A percentile compares a stretch with the other conserved stretches of the same genome.
Conservation (phyloP, 2,113 vertebrate genomes). For the Sarotherodon lohbergeri region DNA sequence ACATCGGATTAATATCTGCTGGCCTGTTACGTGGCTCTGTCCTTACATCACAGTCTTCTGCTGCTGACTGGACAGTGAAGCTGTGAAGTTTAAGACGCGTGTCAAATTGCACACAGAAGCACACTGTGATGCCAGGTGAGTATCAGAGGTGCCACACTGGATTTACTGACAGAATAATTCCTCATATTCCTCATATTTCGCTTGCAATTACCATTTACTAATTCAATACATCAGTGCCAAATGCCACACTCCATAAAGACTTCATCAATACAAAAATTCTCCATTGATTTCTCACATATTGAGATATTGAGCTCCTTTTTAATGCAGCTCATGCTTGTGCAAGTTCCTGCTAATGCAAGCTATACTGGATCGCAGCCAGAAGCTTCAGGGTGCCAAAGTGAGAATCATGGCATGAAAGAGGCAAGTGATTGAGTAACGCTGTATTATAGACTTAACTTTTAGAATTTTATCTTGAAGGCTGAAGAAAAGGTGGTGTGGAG, state of each 20-base stretch:
- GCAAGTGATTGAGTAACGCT: neutral
- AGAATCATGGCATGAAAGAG: neutral
- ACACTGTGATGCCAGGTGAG: neutral
- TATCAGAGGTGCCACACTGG: neutral
- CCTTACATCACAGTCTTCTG: slow-evolving; percentile 32
- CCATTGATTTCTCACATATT: neutral
- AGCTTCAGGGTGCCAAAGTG: neutral
- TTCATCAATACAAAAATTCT: neutral
- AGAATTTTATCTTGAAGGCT: neutral
- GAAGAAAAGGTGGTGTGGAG: neutral
- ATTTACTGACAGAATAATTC: neutral
- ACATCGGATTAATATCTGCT: slow-evolving; percentile 33
- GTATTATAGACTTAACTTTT: neutral
- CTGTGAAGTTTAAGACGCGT: neutral
- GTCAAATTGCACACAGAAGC: neutral
- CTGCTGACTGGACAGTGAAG: neutral
- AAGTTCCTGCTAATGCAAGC: neutral
- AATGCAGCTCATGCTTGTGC: neutral
- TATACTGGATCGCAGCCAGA: neutral
- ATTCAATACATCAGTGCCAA: neutral
- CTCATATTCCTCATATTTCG: neutral
- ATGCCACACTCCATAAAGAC: neutral
- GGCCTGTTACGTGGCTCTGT: slow-evolving; percentile 5
- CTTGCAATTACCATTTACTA: neutral
- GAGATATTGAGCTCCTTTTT: neutral